Evolutionary conservation across 2,888 invertebrate species (phyloP).

Genomic region (Drosophila peninsularis): DNA sequence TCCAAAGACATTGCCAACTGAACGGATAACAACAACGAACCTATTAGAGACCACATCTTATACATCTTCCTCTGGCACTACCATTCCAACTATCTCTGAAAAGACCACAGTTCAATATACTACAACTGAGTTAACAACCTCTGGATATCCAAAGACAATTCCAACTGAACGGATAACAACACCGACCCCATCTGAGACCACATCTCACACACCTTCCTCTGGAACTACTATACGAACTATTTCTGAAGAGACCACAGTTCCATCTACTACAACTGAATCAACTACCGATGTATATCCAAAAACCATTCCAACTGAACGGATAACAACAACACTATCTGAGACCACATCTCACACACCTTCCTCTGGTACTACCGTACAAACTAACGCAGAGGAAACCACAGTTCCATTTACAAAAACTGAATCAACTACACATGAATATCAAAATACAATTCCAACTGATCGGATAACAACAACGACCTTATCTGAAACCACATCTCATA

Average conservation of each 20-base stretch:
- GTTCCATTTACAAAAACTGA: too few relatives aligned
- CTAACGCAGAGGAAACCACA: too few relatives aligned
- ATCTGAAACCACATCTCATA: neutral
- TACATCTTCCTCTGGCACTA: neutral
- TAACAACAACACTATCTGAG: neutral
- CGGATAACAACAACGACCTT: neutral
- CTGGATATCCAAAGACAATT: neutral
- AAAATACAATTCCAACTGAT: too few relatives aligned
- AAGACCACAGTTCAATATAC: neutral
- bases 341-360: neutral
- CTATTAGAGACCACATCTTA: neutral
- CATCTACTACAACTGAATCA: too few relatives aligned
- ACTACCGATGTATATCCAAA: too few relatives aligned
- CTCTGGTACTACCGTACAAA: too few relatives aligned
- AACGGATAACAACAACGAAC: neutral
- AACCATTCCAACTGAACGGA: neutral
- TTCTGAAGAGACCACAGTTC: too few relatives aligned
- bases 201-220: too few relatives aligned
- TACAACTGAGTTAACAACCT: neutral
- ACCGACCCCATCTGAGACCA: neutral
- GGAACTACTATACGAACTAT: too few relatives aligned
- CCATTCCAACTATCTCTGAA: neutral
- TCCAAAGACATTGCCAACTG: neutral
- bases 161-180: neutral
- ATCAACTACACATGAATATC: too few relatives aligned